Conservation (phyloP, 2,888 invertebrate species). For the Ennomos fuscantarius region DNA sequence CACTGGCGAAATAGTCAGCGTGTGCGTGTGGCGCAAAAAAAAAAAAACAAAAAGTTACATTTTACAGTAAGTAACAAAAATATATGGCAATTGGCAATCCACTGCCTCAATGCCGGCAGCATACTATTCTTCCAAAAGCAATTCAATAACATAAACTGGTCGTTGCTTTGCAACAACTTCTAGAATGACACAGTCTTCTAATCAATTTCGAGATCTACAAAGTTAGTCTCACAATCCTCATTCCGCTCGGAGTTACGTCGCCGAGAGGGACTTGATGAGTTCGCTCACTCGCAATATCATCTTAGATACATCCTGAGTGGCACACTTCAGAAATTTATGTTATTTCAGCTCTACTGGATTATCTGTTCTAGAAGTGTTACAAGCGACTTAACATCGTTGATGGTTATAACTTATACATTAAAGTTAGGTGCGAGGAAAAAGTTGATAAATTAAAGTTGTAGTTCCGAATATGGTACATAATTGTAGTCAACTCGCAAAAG, state of each 20-base stretch:
- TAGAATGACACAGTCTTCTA: conserved; percentile 9
- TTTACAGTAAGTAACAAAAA: too few relatives aligned
- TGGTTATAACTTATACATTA: too few relatives aligned
- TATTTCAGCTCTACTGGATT: conserved; percentile 8
- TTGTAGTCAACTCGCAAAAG: too few relatives aligned
- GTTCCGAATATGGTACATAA: too few relatives aligned
- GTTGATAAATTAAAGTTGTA: too few relatives aligned
- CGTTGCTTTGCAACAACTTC: conserved; percentile 3
- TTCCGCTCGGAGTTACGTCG: conserved; percentile 6
- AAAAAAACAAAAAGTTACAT: too few relatives aligned
- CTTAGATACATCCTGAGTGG: conserved; percentile 12
- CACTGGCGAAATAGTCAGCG: too few relatives aligned
- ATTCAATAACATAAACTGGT: conserved; percentile 8
- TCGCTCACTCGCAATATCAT: conserved; percentile 20
- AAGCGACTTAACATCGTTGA: neutral
- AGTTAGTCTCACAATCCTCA: conserved; percentile 15
- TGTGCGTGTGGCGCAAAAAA: too few relatives aligned
- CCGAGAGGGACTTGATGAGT: conserved; percentile 10
- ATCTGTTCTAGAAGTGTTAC: neutral
- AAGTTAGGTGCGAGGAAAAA: too few relatives aligned
- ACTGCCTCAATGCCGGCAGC: too few relatives aligned
- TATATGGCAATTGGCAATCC: too few relatives aligned
- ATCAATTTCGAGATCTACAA: conserved; percentile 14
- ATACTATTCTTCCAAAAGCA: too few relatives aligned
- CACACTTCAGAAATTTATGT: conserved; percentile 14